These are phyloP conservation scores for Psettodes erumei DNA, from an alignment of 2,113 vertebrate genomes.

Conservation along the genomic window DNA sequence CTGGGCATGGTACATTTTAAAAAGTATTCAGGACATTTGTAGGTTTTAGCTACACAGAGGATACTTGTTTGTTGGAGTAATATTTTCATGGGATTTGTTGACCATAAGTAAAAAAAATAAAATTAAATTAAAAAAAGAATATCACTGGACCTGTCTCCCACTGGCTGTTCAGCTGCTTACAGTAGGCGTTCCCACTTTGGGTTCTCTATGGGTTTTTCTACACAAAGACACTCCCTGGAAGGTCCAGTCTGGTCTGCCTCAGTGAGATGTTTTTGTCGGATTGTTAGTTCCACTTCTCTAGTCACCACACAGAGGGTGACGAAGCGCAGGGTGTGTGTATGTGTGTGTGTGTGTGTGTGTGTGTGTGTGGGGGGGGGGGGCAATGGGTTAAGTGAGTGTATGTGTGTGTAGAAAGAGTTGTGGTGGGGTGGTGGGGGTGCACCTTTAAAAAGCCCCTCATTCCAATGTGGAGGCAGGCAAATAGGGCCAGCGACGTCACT, in stretches of 20 bases:
- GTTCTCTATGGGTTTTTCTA: slow-evolving; percentile 51
- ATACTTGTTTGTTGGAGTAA: neutral
- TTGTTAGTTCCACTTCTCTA: slow-evolving; percentile 78
- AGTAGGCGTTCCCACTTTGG: slow-evolving; percentile 14
- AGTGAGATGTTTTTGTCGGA: slow-evolving; percentile 74
- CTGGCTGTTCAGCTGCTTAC: neutral
- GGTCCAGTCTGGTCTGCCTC: slow-evolving; percentile 59
- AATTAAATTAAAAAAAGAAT: neutral
- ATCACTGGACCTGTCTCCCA: neutral
- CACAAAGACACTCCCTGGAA: slow-evolving; percentile 62
- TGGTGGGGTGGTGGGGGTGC: slow-evolving; percentile 39
- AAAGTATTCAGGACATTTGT: no score
- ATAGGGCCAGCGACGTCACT: slow-evolving; percentile 78
- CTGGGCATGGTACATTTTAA: neutral
- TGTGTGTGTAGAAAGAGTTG: slow-evolving; percentile 51
- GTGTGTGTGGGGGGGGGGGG: slow-evolving; percentile 33
- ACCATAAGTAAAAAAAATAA: neutral
- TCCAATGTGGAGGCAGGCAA: slow-evolving; percentile 78
- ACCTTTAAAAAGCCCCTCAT: slow-evolving; percentile 75
- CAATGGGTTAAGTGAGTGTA: slow-evolving; percentile 53
- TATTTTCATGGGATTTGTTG: neutral
- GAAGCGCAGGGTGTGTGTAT: slow-evolving; percentile 47
- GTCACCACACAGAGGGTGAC: slow-evolving; percentile 73
- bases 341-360: slow-evolving; percentile 37
- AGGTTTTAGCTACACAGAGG: neutral